Evolutionary conservation across 2,888 invertebrate species (phyloP).

Genomic region (Litoditis marina): DNA sequence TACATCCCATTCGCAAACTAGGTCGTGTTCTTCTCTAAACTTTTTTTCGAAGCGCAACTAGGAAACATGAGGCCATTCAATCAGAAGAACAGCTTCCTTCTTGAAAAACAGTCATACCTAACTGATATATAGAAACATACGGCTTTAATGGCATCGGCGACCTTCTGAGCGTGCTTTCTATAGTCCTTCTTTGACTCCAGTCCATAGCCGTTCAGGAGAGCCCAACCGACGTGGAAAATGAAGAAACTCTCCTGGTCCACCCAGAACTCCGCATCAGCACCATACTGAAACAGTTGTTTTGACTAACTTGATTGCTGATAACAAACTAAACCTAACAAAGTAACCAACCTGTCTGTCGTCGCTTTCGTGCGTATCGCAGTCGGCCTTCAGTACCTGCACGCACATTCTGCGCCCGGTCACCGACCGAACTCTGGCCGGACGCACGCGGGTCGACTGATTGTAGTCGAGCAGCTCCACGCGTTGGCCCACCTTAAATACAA

Average conservation of each 20-base stretch:
- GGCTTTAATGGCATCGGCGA: constrained; percentile 22
- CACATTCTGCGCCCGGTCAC: constrained; percentile 30
- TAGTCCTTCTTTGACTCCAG: constrained; percentile 72
- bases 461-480: constrained; percentile 47
- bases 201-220: constrained; percentile 81
- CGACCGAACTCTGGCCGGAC: constrained; percentile 31
- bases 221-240: constrained; percentile 95
- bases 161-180: constrained; percentile 30
- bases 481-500: constrained; percentile 27
- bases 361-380: constrained; percentile 16
- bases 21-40: background rate
- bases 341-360: constrained; percentile 28
- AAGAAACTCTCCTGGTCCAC: constrained; percentile 80
- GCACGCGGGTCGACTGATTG: constrained; percentile 26
- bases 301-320: constrained; percentile 2
- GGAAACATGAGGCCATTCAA: no score
- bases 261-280: constrained; percentile 33
- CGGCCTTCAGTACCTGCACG: constrained; percentile 24
- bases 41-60: background rate
- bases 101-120: background rate
- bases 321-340: no score
- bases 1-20: background rate
- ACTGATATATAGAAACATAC: no score
- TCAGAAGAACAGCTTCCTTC: no score
- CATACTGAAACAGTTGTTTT: constrained; percentile 17